Percentiles rank a stretch among this genome's conserved stretches.
Evolutionary conservation across 2,797 vertebrate species (phyloP).

Genomic region (Ptychobarbus kaznakovi): DNA sequence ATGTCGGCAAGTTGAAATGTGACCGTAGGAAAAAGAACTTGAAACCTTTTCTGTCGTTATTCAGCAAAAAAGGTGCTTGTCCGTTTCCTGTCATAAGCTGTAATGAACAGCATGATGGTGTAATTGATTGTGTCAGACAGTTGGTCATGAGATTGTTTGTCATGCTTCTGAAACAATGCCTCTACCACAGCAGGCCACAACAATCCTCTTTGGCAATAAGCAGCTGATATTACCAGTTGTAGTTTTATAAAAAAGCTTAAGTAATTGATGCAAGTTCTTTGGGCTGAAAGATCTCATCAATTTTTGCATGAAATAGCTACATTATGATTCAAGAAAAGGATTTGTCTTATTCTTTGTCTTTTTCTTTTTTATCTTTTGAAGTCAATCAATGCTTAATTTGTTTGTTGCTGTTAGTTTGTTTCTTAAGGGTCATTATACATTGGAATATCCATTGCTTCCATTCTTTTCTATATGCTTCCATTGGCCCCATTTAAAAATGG

Average conservation of each 20-base stretch:
- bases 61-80: not conserved
- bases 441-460: too few species aligned
- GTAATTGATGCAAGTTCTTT: not conserved
- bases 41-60: conserved; percentile 16
- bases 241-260: not conserved
- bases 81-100: conserved; percentile 20
- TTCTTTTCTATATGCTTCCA: too few species aligned
- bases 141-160: conserved; percentile 45
- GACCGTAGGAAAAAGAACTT: conserved; percentile 15
- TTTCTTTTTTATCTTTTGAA: too few species aligned
- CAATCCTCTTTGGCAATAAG: conserved; percentile 33
- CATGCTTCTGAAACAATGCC: not conserved
- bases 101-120: not conserved
- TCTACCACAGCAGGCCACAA: not conserved
- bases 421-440: not conserved
- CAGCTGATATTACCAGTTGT: not conserved
- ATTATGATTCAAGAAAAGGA: not conserved
- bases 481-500: not conserved
- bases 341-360: too few species aligned
- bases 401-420: not conserved
- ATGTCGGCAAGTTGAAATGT: not conserved
- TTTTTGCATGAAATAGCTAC: not conserved
- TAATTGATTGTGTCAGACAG: conserved; percentile 3
- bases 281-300: not conserved
- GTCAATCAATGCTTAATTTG: too few species aligned